A percentile compares a stretch with the other conserved stretches of the same genome.
These are phyloP conservation scores for Hypercompe scribonia DNA, from an alignment of 2,888 invertebrate genomes.

Conservation along the genomic window DNA sequence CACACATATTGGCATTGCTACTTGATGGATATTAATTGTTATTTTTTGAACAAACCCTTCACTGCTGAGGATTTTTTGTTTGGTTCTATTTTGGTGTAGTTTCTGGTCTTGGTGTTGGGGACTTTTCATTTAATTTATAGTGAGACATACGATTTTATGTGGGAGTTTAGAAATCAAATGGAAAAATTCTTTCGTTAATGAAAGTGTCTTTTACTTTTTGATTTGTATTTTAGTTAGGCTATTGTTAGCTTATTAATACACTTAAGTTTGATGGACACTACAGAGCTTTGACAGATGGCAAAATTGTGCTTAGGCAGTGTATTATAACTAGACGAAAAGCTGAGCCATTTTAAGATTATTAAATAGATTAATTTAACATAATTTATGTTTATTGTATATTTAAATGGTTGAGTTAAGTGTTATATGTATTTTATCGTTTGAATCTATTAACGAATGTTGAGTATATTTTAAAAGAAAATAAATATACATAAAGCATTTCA, in stretches of 20 bases:
- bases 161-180: constrained; percentile 2
- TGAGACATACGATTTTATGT: constrained; percentile 14
- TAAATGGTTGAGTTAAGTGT: background rate
- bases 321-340: background rate
- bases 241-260: background rate
- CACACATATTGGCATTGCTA: constrained; percentile 48
- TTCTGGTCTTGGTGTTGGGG: constrained; percentile 5
- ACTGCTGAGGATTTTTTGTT: constrained; percentile 12
- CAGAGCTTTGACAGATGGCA: background rate
- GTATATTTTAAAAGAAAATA: too few species aligned
- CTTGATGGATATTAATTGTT: constrained; percentile 60
- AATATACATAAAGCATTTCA: too few species aligned
- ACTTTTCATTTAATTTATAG: constrained; percentile 15
- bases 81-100: constrained; percentile 27
- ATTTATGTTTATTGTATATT: background rate
- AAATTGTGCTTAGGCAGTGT: background rate
- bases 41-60: constrained; percentile 46
- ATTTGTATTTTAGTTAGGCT: background rate
- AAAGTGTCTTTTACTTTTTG: background rate
- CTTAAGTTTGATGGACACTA: background rate
- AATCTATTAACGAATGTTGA: background rate
- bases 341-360: background rate
- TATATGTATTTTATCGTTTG: background rate
- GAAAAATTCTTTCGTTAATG: background rate
- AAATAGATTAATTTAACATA: background rate